Evolutionary conservation across 2,888 invertebrate genomes (phyloP).

Genomic region (Prenolepis imparis): DNA sequence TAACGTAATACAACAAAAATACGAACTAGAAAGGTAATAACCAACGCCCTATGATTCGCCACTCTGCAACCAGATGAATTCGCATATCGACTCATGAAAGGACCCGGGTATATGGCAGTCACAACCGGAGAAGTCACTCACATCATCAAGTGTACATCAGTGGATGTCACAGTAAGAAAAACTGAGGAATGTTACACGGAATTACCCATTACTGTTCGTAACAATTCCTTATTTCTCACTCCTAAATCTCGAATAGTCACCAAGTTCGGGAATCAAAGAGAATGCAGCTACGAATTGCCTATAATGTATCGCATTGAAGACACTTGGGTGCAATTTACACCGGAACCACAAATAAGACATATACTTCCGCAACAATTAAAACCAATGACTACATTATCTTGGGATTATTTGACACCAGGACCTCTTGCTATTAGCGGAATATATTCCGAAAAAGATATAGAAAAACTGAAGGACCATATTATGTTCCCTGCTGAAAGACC

Average conservation of each 20-base stretch:
- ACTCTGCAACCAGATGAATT: background rate
- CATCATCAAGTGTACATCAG: background rate
- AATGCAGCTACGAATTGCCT: background rate
- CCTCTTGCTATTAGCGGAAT: too few relatives aligned
- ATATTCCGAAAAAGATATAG: too few relatives aligned
- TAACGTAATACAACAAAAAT: too few relatives aligned
- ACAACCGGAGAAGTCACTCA: background rate
- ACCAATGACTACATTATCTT: background rate
- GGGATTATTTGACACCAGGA: background rate
- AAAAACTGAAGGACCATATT: too few relatives aligned
- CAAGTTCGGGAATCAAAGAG: background rate
- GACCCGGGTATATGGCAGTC: background rate
- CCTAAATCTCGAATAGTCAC: background rate
- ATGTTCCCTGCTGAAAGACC: background rate
- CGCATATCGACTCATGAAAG: background rate
- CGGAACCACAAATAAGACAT: background rate
- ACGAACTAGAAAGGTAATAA: too few relatives aligned
- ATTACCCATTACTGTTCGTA: background rate
- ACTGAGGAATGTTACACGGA: background rate
- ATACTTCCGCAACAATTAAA: background rate
- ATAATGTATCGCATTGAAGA: too few relatives aligned
- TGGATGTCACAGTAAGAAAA: background rate
- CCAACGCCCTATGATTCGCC: too few relatives aligned
- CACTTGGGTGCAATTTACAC: background rate
- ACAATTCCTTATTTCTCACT: background rate